Conservation (phyloP, 2,888 invertebrate species). For the Orthosia gracilis region DNA sequence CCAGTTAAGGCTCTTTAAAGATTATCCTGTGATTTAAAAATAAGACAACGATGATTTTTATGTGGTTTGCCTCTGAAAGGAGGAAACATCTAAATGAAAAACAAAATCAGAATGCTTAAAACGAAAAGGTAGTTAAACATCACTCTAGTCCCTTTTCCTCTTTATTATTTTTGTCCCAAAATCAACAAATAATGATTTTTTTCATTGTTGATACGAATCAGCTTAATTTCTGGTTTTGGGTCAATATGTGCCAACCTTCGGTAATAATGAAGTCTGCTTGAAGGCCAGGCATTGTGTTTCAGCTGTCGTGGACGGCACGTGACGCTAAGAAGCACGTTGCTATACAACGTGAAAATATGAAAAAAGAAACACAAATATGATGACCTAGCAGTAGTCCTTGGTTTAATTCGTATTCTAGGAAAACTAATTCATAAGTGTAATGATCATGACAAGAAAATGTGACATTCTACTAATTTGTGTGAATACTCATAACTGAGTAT, state of each 20-base stretch:
- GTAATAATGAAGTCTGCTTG: not conserved
- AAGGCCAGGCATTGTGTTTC: constrained; percentile 1
- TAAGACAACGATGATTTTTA: constrained; percentile 20
- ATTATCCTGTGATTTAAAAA: constrained; percentile 35
- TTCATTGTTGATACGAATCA: not conserved
- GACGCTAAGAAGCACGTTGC: not conserved
- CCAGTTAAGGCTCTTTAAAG: constrained; percentile 37
- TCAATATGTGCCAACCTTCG: constrained; percentile 23
- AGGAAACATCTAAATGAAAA: constrained; percentile 2
- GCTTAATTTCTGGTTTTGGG: constrained; percentile 1
- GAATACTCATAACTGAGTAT: too few relatives aligned
- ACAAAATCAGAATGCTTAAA: not conserved
- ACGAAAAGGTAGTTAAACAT: not conserved
- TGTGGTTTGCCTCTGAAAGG: not conserved
- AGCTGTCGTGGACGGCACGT: constrained; percentile 18
- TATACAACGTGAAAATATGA: constrained; percentile 19
- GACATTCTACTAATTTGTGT: too few relatives aligned
- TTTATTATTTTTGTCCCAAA: not conserved
- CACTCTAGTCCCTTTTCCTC: not conserved
- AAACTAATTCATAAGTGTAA: not conserved
- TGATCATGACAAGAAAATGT: too few relatives aligned
- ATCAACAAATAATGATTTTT: not conserved
- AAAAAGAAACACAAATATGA: not conserved
- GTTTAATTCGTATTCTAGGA: not conserved
- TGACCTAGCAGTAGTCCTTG: too few relatives aligned